Evolutionary conservation across 2,888 invertebrate genomes (phyloP), one percentile per base, ranked within the genome.

Genomic region (Argyresthia albistria): DNA sequence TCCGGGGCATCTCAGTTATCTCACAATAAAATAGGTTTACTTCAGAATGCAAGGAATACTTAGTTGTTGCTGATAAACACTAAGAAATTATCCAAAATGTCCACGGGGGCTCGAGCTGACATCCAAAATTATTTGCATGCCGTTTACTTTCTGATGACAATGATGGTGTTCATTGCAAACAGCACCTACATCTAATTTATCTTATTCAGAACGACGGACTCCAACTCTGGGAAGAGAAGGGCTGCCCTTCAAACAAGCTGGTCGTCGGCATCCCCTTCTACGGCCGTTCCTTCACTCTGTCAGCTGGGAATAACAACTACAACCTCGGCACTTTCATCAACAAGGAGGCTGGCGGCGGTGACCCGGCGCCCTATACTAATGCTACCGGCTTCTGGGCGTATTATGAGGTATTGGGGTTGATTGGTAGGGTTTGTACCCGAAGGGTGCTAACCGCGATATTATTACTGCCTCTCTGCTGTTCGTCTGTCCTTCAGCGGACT

Each of bases 221-320:
- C 12, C 89, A 91, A 55, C 81, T 97, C 14, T 97, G 97, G 97
- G 96, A 95, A 60, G 93, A 95, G 62, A 93, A 93, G 82, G 97
- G 97, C 1, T 96, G 97, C 60, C 93, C 95, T 0, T 91, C 94
- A 1, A 93, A 95, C 73, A 96, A 96, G 76, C 80, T 97, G 43
- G 92, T 97, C 0, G 95, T 97, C 1, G 97, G 97, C 12, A 91
- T 96, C 51, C 96, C 97, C 0, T 95, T 96, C 82, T 97, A 97
- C 72, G 97, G 96, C 0, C 90, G 96, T 52, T 93, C 94, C 1
- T 97, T 92, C 72, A 96, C 96, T 0, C 82, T 97, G 25, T 93
- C 95, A 53, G 90, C 90, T 53, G 93, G 95, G 10, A 96, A 95
- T 75, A 95, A 89, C 58, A 95, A 96, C 83, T 94, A 95, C 69